Evolutionary conservation across 2,888 invertebrate species (phyloP).

Genomic region (Lasiommata megera): DNA sequence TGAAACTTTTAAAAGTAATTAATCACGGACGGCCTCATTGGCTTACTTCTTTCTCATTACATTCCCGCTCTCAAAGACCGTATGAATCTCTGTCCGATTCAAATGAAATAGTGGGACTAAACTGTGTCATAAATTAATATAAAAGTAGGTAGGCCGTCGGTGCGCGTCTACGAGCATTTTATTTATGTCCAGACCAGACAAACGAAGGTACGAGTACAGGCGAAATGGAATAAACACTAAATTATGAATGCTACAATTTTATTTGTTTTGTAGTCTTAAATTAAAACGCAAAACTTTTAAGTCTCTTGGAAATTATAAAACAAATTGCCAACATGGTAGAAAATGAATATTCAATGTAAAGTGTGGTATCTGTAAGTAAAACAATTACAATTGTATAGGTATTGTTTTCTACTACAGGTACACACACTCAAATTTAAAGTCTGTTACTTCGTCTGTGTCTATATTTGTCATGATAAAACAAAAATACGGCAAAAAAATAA

Average conservation of each 20-base stretch:
- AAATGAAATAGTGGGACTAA: conserved; percentile 30
- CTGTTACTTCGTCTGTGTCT: no score
- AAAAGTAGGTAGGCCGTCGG: conserved; percentile 6
- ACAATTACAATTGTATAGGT: no score
- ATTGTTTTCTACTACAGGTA: no score
- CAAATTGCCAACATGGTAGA: neutral
- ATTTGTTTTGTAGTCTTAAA: neutral
- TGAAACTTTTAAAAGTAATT: neutral
- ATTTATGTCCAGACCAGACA: conserved; percentile 8
- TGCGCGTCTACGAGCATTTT: conserved; percentile 1
- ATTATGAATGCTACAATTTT: neutral
- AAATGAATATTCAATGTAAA: neutral
- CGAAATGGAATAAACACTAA: neutral
- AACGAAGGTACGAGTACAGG: neutral
- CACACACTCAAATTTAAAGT: no score
- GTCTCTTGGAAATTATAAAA: no score
- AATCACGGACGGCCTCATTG: conserved; percentile 6
- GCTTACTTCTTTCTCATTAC: conserved; percentile 3
- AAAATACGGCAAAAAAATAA: no score
- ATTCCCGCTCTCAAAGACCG: neutral
- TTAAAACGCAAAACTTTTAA: no score
- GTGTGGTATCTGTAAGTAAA: no score
- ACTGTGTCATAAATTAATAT: conserved; percentile 18
- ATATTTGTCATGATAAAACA: no score
- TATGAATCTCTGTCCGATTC: conserved; percentile 23